Evolutionary conservation across 2,797 vertebrate species (phyloP).

Genomic region (Corythornis leucogaster): DNA sequence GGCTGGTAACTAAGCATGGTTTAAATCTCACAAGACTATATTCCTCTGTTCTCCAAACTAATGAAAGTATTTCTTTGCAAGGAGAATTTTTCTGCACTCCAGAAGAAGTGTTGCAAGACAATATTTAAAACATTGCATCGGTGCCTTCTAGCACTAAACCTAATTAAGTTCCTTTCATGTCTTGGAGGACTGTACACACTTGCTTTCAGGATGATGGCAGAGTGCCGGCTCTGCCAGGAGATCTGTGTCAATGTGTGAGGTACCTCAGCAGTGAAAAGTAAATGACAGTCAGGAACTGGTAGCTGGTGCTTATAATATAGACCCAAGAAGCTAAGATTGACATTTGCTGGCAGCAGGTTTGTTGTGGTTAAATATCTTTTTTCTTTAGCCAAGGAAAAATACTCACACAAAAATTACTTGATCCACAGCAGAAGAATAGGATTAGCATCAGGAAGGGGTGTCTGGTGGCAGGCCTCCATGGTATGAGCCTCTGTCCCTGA

Average conservation of each 20-base stretch:
- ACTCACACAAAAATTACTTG: slow-evolving; percentile 37
- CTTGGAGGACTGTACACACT: not conserved
- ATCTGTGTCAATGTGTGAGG: slow-evolving; percentile 24
- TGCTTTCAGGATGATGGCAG: slow-evolving; percentile 29
- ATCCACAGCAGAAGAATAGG: slow-evolving; percentile 58
- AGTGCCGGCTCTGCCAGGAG: not conserved
- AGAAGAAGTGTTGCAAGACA: slow-evolving; percentile 34
- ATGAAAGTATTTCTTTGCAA: not conserved
- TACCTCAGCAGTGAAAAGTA: not conserved
- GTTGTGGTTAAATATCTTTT: slow-evolving; percentile 58
- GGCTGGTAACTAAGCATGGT: not conserved
- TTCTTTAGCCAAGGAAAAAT: slow-evolving; percentile 46
- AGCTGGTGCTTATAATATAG: not conserved
- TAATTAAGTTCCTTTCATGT: slow-evolving; percentile 31
- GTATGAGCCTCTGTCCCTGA: not conserved
- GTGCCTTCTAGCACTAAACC: slow-evolving; percentile 40
- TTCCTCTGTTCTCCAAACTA: not conserved
- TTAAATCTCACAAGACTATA: not conserved
- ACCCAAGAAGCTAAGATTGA: slow-evolving; percentile 33
- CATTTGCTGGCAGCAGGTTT: slow-evolving; percentile 41
- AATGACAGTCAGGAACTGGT: slow-evolving; percentile 5
- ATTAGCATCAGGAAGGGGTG: slow-evolving; percentile 54
- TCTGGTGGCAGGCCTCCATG: slow-evolving; percentile 8
- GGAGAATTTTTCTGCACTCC: not conserved
- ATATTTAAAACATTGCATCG: not conserved